A percentile compares a stretch with the other conserved stretches of the same genome.
phyloP scores from a whole-genome alignment of 2,888 invertebrate species.

The Drosophila siamana region DNA sequence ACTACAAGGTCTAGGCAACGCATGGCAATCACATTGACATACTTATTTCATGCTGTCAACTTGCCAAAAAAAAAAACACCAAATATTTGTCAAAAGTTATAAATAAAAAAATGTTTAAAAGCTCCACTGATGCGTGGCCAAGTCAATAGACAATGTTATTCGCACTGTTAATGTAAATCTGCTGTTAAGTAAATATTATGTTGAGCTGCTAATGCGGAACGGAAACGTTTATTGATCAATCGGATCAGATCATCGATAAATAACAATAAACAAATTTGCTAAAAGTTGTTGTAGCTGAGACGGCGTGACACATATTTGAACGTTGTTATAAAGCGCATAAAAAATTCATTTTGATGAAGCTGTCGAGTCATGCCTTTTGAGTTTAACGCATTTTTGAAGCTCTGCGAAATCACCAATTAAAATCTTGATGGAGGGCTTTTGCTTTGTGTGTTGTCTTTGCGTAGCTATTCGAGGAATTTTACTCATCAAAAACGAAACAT shows the following conservation, averaged over 20 bases:
- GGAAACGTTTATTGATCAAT: slow-evolving; percentile 3
- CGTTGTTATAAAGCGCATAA: background rate
- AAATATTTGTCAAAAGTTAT: slow-evolving; percentile 16
- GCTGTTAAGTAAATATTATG: slow-evolving; percentile 6
- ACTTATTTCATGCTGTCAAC: slow-evolving; percentile 43
- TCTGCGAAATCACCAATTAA: slow-evolving; percentile 24
- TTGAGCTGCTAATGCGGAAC: slow-evolving; percentile 8
- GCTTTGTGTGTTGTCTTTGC: background rate
- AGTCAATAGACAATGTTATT: background rate
- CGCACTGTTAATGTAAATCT: background rate
- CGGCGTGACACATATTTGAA: background rate
- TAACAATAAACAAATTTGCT: background rate
- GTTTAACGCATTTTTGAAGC: slow-evolving; percentile 11
- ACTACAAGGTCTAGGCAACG: slow-evolving; percentile 48
- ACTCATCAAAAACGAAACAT: slow-evolving; percentile 24
- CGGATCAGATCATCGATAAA: background rate
- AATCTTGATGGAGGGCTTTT: slow-evolving; percentile 9
- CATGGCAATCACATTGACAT: slow-evolving; percentile 49
- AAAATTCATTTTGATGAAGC: background rate
- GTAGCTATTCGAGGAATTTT: slow-evolving; percentile 8
- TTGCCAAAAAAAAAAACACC: slow-evolving; percentile 38
- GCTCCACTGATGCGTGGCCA: slow-evolving; percentile 4
- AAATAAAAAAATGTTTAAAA: slow-evolving; percentile 6
- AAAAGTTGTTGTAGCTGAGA: background rate
- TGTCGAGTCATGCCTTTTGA: slow-evolving; percentile 25